These are phyloP conservation scores for Cataglyphis albicans DNA, from an alignment of 2,888 invertebrate species.

Conservation along the genomic window DNA sequence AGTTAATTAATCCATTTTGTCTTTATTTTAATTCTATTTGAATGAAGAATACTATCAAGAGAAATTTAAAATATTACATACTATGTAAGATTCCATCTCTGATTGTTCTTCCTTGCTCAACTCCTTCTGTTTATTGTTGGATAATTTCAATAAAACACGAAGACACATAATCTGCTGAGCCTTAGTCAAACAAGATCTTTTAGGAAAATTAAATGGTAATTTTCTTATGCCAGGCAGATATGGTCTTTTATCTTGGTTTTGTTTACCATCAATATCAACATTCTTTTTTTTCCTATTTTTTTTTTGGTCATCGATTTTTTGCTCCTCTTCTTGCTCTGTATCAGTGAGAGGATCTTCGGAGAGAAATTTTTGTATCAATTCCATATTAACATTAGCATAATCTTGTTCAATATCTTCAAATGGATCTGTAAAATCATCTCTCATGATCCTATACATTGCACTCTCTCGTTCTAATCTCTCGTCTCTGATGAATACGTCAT, in stretches of 20 bases:
- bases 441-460: conserved; percentile 77
- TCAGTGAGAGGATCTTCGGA: not conserved
- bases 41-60: not conserved
- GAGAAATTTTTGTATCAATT: conserved; percentile 49
- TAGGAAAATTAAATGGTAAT: conserved; percentile 66
- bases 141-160: conserved; percentile 72
- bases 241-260: not conserved
- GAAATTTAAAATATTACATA: conserved; percentile 50
- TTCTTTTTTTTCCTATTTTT: not conserved
- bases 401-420: conserved; percentile 74
- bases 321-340: not conserved
- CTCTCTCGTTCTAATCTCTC: conserved; percentile 79
- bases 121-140: conserved; percentile 65
- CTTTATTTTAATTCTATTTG: not conserved
- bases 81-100: conserved; percentile 75
- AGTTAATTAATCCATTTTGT: not conserved
- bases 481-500: conserved; percentile 76
- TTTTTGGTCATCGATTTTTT: not conserved
- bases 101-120: conserved; percentile 61
- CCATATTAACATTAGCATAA: conserved; percentile 58
- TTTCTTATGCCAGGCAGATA: conserved; percentile 77
- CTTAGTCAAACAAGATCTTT: conserved; percentile 64
- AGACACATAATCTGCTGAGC: conserved; percentile 74
- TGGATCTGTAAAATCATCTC: conserved; percentile 78
- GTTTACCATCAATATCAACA: not conserved